Evolutionary conservation across 2,113 vertebrate species (phyloP), one percentile per base, ranked within the genome.

Genomic region (Albula goreensis): DNA sequence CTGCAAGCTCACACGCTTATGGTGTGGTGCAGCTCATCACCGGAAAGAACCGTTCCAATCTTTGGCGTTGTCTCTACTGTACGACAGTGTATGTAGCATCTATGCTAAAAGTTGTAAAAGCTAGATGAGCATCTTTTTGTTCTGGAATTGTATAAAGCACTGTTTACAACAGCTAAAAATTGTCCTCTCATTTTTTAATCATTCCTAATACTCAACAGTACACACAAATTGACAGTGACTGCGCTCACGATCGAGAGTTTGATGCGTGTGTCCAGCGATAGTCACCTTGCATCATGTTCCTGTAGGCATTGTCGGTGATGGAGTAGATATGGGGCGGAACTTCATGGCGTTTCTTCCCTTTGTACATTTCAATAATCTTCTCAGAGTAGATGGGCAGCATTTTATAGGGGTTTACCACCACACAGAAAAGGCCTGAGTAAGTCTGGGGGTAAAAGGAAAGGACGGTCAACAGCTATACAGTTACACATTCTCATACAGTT

Each of bases 321-420:
- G 98, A 94, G 0, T 99, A 99, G 95, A 99, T 98, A 88, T 99
- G 98, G 0, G 98, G 98, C 0, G 98, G 98, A 91, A 99, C 97
- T 93, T 99, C 98, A 0, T 99, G 98, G 78, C 98, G 95, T 92
- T 99, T 99, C 95, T 99, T 99, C 83, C 98, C 98, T 94, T 99
- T 99, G 95, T 99, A 99, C 97, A 99, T 98, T 52, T 99, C 98
- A 0, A 99, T 96, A 48, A 99, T 99, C 94, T 99, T 99, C 93
- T 99, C 98, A 0, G 97, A 98, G 89, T 99, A 99, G 93, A 99
- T 99, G 92, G 98, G 98, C 88, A 99, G 94, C 87, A 98, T 95
- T 92, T 99, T 99, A 88, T 99, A 99, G 0, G 98, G 98, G 87
- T 99, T 99, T 86, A 99, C 91, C 91, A 99, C 98, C 63, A 99